Evolutionary conservation across 2,113 vertebrate genomes (phyloP), one percentile per base, ranked within the genome.

Genomic region (Crypturellus undulatus): DNA sequence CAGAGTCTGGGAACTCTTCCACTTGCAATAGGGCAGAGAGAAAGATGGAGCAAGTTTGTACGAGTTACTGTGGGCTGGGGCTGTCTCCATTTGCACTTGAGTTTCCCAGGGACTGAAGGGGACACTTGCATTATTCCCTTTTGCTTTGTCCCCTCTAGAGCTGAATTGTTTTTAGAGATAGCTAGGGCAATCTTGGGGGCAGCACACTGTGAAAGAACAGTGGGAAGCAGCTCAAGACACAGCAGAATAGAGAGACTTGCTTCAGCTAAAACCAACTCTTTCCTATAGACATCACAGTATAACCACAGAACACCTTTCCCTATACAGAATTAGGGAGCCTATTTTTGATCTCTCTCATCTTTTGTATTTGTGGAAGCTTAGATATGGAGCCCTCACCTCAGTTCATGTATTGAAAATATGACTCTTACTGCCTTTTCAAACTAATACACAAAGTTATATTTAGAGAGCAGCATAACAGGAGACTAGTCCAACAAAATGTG

Each of bases 381-480:
- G 17, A 32, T 43, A 32, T 94, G 42, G 56, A 90, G 34, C 21
- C 34, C 22, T 81, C 12, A 59, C 65, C 51, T 70, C 38, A 69
- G 64, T 14, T 83, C 51, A 71, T 7, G 7, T 67, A 28, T 21
- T 52, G 65, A 80, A 93, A 90, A 88, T 4, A 3, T 65, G 47
- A 63, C 47, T 58, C 58, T 75, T 90, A 63, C 43, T 78, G 40
- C 24, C 73, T 79, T 54, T 87, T 92, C 73, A 69, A 49, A 16
- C 60, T 78, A 79, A 90, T 89, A 78, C 19, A 89, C 47, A 86
- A 67, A 59, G 82, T 88, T 94, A 12, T 69, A 51, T 89, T 87
- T 95, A 91, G 65, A 86, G 62, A 72, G 73, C 47, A 93, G 59
- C 47, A n/a, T 49, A 91, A 82, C 84, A 76, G 75, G 15, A 93